Conservation (phyloP, 2,797 vertebrate species). For the Protosalanx chinensis region DNA sequence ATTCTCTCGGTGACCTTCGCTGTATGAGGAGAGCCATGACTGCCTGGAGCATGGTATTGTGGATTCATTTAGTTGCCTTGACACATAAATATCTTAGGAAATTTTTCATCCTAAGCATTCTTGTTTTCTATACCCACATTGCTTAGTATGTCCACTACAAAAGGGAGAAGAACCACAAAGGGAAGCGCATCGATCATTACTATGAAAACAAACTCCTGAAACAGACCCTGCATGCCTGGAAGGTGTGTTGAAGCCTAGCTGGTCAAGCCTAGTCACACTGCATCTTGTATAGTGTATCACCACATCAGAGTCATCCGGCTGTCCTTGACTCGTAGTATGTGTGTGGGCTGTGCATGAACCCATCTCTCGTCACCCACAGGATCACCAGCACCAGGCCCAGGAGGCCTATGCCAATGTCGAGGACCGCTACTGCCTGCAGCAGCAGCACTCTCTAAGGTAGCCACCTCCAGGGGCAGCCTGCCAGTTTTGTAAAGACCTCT, state of each 20-base stretch:
- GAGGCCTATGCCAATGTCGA: slow-evolving; percentile 60
- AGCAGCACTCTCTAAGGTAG: slow-evolving; percentile 71
- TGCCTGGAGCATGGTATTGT: slow-evolving; percentile 82
- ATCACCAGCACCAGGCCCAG: slow-evolving; percentile 59
- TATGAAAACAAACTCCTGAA: slow-evolving; percentile 60
- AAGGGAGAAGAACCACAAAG: slow-evolving; percentile 60
- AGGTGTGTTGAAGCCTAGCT: slow-evolving; percentile 52
- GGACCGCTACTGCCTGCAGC: slow-evolving; percentile 58
- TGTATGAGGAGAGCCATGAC: slow-evolving; percentile 69
- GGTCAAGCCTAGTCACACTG: no score
- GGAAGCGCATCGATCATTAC: slow-evolving; percentile 60
- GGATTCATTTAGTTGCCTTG: no score
- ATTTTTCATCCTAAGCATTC: slow-evolving; percentile 1
- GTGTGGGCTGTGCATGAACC: background rate
- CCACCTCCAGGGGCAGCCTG: slow-evolving; percentile 1
- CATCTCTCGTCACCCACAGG: slow-evolving; percentile 60
- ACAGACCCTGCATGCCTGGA: slow-evolving; percentile 71
- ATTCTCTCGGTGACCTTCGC: slow-evolving; percentile 51
- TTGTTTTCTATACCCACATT: slow-evolving; percentile 17
- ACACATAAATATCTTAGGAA: no score
- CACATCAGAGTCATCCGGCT: no score
- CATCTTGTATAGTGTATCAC: no score
- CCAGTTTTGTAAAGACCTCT: background rate
- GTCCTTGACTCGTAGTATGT: background rate
- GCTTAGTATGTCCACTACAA: slow-evolving; percentile 70